Percentiles rank a stretch among this genome's conserved stretches.
phyloP scores from a whole-genome alignment of 92 coral and sea anemone genomes.

The Galaxea fascicularis region DNA sequence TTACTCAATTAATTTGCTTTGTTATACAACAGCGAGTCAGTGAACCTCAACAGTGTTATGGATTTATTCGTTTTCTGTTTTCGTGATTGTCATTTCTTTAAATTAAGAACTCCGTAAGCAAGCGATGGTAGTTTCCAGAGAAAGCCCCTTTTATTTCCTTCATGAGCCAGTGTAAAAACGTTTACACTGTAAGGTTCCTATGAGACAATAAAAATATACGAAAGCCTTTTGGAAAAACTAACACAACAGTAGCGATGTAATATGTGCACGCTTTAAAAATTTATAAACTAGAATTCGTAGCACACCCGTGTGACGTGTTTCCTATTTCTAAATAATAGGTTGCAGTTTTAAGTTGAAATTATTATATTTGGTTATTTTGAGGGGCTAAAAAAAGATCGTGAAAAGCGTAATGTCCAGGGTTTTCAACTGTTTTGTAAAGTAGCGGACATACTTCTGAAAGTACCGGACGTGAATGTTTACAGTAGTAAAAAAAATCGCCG shows the following conservation, averaged over 20 bases:
- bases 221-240: too few species aligned
- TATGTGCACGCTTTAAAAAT: not conserved
- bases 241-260: too few species aligned
- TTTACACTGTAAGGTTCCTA: too few species aligned
- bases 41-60: too few species aligned
- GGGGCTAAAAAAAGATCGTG: not conserved
- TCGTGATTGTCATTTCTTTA: not conserved
- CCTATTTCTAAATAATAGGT: not conserved
- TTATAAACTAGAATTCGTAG: not conserved
- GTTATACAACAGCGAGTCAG: too few species aligned
- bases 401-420: too few species aligned
- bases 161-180: not conserved
- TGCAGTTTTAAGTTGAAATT: not conserved
- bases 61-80: not conserved
- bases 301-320: not conserved
- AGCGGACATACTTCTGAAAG: too few species aligned
- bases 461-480: too few species aligned
- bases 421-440: too few species aligned
- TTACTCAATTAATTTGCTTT: too few species aligned
- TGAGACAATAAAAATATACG: too few species aligned
- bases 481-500: too few species aligned
- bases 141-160: not conserved
- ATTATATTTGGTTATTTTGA: not conserved
- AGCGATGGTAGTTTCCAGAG: not conserved
- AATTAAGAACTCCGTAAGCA: not conserved